Conservation (phyloP, 1,140 invertebrate genomes). For the Leptestheria dahalacensis region DNA sequence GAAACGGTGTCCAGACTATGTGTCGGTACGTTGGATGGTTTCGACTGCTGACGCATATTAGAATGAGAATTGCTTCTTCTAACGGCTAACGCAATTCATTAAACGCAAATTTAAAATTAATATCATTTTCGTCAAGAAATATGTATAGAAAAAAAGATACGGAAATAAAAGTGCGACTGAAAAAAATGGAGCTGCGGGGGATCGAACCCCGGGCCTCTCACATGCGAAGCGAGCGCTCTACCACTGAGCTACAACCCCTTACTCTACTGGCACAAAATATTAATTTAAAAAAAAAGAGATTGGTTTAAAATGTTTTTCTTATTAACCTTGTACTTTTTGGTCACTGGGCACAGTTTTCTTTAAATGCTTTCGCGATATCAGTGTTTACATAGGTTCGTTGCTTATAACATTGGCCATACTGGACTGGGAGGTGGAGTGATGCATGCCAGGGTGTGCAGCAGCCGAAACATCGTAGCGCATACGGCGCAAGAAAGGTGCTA, state of each 20-base stretch:
- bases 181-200: conserved; percentile 47
- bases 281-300: too few relatives aligned
- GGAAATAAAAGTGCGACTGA: neutral
- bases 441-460: neutral
- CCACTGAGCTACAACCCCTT: conserved; percentile 61
- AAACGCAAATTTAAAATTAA: too few relatives aligned
- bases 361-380: too few relatives aligned
- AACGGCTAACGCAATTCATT: too few relatives aligned
- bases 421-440: neutral
- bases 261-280: neutral
- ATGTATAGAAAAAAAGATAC: neutral
- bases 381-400: neutral
- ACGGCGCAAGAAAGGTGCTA: neutral
- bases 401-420: neutral
- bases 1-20: too few relatives aligned
- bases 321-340: too few relatives aligned
- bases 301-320: too few relatives aligned
- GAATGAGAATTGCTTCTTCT: too few relatives aligned
- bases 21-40: too few relatives aligned
- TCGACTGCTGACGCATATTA: too few relatives aligned
- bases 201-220: conserved; percentile 81
- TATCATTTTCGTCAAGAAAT: too few relatives aligned
- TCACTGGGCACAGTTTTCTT: too few relatives aligned
- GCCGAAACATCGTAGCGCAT: neutral
- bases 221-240: conserved; percentile 89